Evolutionary conservation across 2,113 vertebrate genomes (phyloP), one percentile per base, ranked within the genome.

Genomic region (Ptychochromis oligacanthus): DNA sequence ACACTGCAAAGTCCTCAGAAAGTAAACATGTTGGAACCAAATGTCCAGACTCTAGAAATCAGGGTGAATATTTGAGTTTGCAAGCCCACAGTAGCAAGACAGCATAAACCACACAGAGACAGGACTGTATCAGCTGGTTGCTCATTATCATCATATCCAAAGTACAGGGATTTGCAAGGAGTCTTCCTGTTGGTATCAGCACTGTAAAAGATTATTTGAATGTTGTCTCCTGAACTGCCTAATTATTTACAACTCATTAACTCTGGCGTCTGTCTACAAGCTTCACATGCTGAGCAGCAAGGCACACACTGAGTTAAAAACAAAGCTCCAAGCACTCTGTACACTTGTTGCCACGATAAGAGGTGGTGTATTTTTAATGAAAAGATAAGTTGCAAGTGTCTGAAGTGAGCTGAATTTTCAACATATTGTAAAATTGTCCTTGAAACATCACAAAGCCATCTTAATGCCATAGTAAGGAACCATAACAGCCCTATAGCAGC

Each of bases 21-120:
- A 91, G 82, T 28, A 60, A 87, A 86, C 77, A 60, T 1, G 6
- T 15, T 55, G 26, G 58, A 78, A 82, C 72, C 18, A 84, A 87
- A 67, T 79, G 22, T 78, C 18, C 64, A 54, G 4, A 67, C 20
- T 61, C 2, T 36, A 43, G 13, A 81, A 77, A 13, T 52, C 10
- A 6, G 8, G 10, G 57, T 22, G 56, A 17, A 61, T 31, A 40
- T 64, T 46, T 62, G 3, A 60, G 4, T 54, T 54, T 11, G 7
- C 12, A 52, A 78, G 26, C n/a, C 40, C 59, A 22, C 64, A 62
- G 57, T n/a, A 10, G 12, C 12, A 75, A 36, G 13, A 49, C 36
- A 13, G 34, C 15, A 55, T 60, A 6, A 52, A 12, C 6, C 11
- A 31, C 2, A 18, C 10, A 13, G 20, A 18, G n/a, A 70, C 13